Percentiles rank a stretch among this genome's conserved stretches.
Conservation (phyloP, 35 echinoderm and acorn worm genomes). For the Eucidaris tribuloides region DNA sequence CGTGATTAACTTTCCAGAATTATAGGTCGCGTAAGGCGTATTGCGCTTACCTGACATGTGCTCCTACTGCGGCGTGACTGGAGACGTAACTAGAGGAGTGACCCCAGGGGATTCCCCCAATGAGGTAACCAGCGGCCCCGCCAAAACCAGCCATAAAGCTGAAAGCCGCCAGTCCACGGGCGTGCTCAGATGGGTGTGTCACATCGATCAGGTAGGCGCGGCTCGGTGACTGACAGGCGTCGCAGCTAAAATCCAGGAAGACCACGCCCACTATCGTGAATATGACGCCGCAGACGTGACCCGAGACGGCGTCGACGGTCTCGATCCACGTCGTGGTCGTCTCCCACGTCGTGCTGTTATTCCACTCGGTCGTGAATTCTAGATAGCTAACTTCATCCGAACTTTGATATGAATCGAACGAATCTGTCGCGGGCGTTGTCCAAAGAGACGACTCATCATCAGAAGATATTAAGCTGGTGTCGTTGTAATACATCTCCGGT, state of each 20-base stretch:
- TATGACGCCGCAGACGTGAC: conserved; percentile 62
- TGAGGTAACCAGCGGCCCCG: conserved; percentile 81
- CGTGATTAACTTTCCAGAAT: too few relatives aligned
- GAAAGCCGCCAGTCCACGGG: conserved; percentile 82
- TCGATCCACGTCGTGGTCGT: conserved; percentile 11
- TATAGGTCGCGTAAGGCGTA: too few relatives aligned
- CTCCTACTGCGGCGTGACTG: conserved; percentile 47
- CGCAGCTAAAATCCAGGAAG: conserved; percentile 89
- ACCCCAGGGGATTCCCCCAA: conserved; percentile 90
- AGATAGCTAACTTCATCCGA: neutral
- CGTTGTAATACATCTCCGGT: neutral
- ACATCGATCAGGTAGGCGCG: conserved; percentile 95
- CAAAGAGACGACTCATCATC: neutral
- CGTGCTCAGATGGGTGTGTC: conserved; percentile 75
- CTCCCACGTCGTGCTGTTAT: neutral
- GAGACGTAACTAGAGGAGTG: conserved; percentile 28
- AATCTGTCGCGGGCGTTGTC: neutral
- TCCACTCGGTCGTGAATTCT: neutral
- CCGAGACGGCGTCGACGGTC: conserved; percentile 15
- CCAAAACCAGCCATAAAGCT: conserved; percentile 98
- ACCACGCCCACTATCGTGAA: conserved; percentile 85
- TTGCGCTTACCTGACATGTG: conserved; percentile 66
- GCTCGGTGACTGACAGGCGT: conserved; percentile 88
- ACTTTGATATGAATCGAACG: neutral
- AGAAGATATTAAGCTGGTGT: neutral